A percentile compares a stretch with the other conserved stretches of the same genome.
These are phyloP conservation scores for Ptychoptera albimana DNA, from an alignment of 2,888 invertebrate genomes.

Conservation along the genomic window DNA sequence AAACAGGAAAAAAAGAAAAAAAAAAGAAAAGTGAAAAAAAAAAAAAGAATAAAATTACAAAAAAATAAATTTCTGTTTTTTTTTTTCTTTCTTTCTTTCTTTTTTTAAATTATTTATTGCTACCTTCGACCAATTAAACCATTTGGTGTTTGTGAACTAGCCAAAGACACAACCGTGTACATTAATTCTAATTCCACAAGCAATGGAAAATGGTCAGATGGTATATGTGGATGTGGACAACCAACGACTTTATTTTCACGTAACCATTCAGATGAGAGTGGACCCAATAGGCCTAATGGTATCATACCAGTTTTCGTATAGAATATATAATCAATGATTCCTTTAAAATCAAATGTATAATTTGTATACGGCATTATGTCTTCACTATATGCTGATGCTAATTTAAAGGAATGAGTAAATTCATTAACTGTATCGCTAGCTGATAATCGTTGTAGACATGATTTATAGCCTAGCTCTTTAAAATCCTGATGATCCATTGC, in stretches of 20 bases:
- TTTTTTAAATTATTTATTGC: conserved; percentile 35
- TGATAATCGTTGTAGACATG: conserved; percentile 76
- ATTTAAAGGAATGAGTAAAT: conserved; percentile 91
- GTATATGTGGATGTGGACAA: conserved; percentile 94
- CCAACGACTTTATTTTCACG: conserved; percentile 93
- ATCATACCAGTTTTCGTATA: conserved; percentile 92
- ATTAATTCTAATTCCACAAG: conserved; percentile 83
- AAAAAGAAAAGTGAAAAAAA: too few species aligned
- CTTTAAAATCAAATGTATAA: conserved; percentile 98
- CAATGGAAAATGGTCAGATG: conserved; percentile 89
- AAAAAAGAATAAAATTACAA: too few species aligned
- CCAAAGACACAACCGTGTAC: conserved; percentile 35
- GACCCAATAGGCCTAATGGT: conserved; percentile 85
- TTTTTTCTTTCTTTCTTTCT: background rate
- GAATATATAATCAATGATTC: conserved; percentile 99
- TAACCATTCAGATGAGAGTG: conserved; percentile 85
- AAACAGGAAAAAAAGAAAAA: too few species aligned
- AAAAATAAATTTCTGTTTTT: too few species aligned
- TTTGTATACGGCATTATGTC: conserved; percentile 97
- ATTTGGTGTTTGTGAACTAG: conserved; percentile 52
- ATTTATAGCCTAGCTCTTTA: conserved; percentile 87
- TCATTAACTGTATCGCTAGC: conserved; percentile 72
- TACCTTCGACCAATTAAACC: conserved; percentile 75
- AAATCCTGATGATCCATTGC: conserved; percentile 89
- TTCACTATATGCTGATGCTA: conserved; percentile 88